Evolutionary conservation across 2,888 invertebrate species (phyloP).

Genomic region (Siphonodentalium dalli): DNA sequence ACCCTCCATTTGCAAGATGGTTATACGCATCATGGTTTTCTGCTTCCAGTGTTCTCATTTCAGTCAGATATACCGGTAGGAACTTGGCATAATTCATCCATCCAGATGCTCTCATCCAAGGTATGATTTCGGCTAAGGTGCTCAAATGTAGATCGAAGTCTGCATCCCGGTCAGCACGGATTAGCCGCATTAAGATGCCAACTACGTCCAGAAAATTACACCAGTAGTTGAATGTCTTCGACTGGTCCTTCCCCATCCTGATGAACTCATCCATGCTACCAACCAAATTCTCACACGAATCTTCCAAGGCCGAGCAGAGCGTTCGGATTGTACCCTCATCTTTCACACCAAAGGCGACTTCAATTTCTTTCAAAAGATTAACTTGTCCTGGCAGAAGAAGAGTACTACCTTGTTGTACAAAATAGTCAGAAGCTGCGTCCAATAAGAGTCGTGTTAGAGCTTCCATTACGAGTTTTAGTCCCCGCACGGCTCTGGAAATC

Average conservation of each 20-base stretch:
- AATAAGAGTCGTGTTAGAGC: too few species aligned
- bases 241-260: not conserved
- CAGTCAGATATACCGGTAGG: conserved; percentile 2
- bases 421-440: too few species aligned
- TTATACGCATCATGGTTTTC: not conserved
- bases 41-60: too few species aligned
- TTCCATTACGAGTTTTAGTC: conserved; percentile 5
- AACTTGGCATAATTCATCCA: conserved; percentile 3
- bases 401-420: too few species aligned
- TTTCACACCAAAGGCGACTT: too few species aligned
- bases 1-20: conserved; percentile 1
- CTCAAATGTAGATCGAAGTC: conserved; percentile 3
- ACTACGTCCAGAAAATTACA: not conserved
- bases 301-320: too few species aligned
- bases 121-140: not conserved
- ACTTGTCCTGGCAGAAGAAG: too few species aligned
- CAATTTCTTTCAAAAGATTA: too few species aligned
- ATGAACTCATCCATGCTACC: too few species aligned
- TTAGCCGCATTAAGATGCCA: not conserved
- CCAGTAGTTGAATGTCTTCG: conserved; percentile 3
- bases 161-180: conserved; percentile 8
- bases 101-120: not conserved
- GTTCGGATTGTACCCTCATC: too few species aligned
- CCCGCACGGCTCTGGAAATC: not conserved
- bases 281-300: too few species aligned